Base-by-base conservation (phyloP, 1,140 invertebrate species). In the Zaprionus vittiger region DNA sequence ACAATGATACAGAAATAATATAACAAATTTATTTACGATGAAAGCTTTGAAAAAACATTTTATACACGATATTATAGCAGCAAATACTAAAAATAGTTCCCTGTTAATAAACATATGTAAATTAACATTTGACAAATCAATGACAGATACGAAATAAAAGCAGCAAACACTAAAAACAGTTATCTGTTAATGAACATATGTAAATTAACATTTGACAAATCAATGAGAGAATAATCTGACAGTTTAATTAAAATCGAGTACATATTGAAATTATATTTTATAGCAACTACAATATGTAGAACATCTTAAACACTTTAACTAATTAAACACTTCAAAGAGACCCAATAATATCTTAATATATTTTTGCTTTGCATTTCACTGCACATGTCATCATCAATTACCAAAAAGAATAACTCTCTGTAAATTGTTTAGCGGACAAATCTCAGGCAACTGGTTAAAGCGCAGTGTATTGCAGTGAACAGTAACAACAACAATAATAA, bases 401-500 rank as follows among this genome's bases (percentile, higher is more conserved):
- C 38, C 24, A 22, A n/a, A 22, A n/a, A 55, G 14, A 63, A 44
- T 24, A 49, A 15, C 20, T 14, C 34, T 52, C 9, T 52, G 15
- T 17, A 31, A 70, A 49, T 63, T 37, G 24, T n/a, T n/a, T 12
- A 59, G n/a, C 26, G 31, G 37, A 62, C 22, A 38, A 54, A 63
- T n/a, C 34, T 15, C 17, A 59, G 54, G 6, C 47, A 47, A 47
- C 17, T 47, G 41, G n/a, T 17, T 9, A 17, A 47, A 17, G n/a
- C 49, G 20, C 49, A 57, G 64, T 66, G 64, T 37, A 57, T 34
- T 69, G 28, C 74, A 81, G 61, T 74, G 56, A 63, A 78, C 20
- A 28, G 17, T 15, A 65, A 38, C 38, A 69, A 61, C 24, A 22
- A 62, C 9, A 52, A 56, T 2, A 56, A 28, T 2, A 56, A 9